Evolutionary conservation across 2,888 invertebrate genomes (phyloP), one percentile per base, ranked within the genome.

Genomic region (Drosophila rubida): DNA sequence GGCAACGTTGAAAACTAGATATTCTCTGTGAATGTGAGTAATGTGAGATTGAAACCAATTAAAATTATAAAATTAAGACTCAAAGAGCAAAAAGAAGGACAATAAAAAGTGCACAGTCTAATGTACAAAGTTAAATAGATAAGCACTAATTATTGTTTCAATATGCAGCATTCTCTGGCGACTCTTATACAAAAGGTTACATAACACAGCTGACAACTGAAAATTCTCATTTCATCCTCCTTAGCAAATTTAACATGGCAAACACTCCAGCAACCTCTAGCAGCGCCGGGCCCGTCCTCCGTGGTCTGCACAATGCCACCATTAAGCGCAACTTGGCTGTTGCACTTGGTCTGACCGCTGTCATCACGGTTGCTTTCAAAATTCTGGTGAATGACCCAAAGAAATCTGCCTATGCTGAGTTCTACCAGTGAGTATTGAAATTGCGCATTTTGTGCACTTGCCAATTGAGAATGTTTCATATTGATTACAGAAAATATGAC

Each of bases 331-430:
- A 93, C 64, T 58, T 97, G n/a, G 75, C 91, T 0, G 91, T 93
- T 60, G 94, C 94, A 1, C 59, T 93, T 0, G 68, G 71, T 0
- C 48, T 94, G 4, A 90, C 93, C 0, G 53, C 90, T 0, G 23
- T 90, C 0, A 89, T 91, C 2, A 94, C 94, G 0, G 44, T 92
- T 0, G 90, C 90, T 1, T 90, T 92, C 64, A 94, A 95, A 78
- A 2, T 93, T 0, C 30, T 93, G 0, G 78, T 95, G 19, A 93
- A 92, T 51, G 92, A 93, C 44, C 93, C 93, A 0, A 93, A 94
- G 55, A 95, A 93, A 78, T 89, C 91, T 8, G 92, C 90, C 50
- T 96, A 96, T 80, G 95, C 93, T 37, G 95, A 96, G 32, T 97
- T 95, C 90, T 96, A 96, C 93, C 95, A 93, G 97, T 97, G 93